A percentile compares a stretch with the other conserved stretches of the same genome.
These are phyloP conservation scores for Vollenhovia emeryi DNA, from an alignment of 1,140 invertebrate genomes.

Conservation along the genomic window DNA sequence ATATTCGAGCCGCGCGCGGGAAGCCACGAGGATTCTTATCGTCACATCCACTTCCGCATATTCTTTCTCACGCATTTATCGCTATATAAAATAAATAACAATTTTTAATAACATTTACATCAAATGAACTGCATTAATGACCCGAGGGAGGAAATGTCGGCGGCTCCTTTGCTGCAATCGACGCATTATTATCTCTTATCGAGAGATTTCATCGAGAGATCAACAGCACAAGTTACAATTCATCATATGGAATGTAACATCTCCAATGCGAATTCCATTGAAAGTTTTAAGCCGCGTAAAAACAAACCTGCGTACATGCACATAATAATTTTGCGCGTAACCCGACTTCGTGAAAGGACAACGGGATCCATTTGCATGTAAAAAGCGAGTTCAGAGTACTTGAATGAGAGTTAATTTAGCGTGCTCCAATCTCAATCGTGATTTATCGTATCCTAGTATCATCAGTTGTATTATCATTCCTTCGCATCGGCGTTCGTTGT, in stretches of 20 bases:
- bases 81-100: neutral
- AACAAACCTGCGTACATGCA: neutral
- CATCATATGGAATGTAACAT: neutral
- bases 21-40: neutral
- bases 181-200: constrained; percentile 4
- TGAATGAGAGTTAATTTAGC: constrained; percentile 3
- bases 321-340: neutral
- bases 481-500: neutral
- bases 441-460: neutral
- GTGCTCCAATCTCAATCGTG: neutral
- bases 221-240: neutral
- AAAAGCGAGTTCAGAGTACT: neutral
- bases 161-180: neutral
- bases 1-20: neutral
- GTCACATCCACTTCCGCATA: neutral
- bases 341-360: neutral
- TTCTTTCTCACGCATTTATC: neutral
- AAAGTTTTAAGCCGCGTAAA: neutral
- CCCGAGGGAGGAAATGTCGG: neutral
- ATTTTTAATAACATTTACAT: neutral
- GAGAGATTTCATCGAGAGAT: constrained; percentile 2
- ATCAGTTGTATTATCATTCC: neutral
- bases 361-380: neutral
- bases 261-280: neutral
- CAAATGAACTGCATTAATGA: neutral